Conservation (phyloP, 1,140 invertebrate genomes). For the Proales similis region DNA sequence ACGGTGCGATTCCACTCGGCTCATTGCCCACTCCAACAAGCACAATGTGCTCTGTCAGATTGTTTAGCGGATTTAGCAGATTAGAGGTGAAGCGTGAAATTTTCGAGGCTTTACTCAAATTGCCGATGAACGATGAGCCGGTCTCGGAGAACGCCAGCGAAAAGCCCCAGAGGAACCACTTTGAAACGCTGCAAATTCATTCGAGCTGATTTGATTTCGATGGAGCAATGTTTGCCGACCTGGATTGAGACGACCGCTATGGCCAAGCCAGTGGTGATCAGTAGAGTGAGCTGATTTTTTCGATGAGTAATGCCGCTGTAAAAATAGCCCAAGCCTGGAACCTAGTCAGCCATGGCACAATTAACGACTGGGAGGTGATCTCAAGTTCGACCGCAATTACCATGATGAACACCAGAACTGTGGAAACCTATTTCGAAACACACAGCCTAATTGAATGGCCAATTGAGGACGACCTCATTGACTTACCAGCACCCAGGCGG, state of each 20-base stretch:
- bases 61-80: too few species aligned
- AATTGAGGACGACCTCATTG: constrained; percentile 1
- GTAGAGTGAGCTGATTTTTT: constrained; percentile 41
- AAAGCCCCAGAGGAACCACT: neutral
- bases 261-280: constrained; percentile 32
- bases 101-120: too few species aligned
- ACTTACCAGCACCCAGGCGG: constrained; percentile 40
- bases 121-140: neutral
- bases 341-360: too few species aligned
- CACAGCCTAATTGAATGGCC: neutral
- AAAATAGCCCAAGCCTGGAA: constrained; percentile 42
- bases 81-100: too few species aligned
- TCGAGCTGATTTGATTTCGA: neutral
- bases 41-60: neutral
- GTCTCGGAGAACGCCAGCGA: neutral
- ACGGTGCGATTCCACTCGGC: neutral
- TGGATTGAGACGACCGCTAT: neutral
- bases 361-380: too few species aligned
- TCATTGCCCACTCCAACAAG: neutral
- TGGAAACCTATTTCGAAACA: neutral
- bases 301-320: constrained; percentile 41
- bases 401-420: constrained; percentile 41
- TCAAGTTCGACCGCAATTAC: too few species aligned
- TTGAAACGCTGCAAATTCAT: neutral
- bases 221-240: neutral